These are phyloP conservation scores for Pygoscelis antarcticus DNA, from an alignment of 2,113 vertebrate genomes.

Conservation along the genomic window DNA sequence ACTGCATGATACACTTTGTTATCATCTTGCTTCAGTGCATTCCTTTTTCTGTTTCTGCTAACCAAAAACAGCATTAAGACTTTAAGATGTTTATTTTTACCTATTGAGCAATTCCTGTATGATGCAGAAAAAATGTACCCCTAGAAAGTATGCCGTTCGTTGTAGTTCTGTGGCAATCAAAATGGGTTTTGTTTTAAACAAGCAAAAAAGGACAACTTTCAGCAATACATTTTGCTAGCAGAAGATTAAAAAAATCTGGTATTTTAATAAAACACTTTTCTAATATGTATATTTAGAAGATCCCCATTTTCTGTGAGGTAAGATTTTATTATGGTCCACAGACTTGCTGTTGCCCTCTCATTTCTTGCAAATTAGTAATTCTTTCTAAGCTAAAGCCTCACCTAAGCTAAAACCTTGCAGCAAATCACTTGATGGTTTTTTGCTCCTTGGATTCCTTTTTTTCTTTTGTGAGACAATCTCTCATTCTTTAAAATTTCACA, in stretches of 20 bases:
- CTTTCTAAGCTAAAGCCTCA: not conserved
- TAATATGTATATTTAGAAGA: not conserved
- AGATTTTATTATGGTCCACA: not conserved
- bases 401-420: not conserved
- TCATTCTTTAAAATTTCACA: not conserved
- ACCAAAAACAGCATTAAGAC: conserved; percentile 34
- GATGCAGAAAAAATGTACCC: not conserved
- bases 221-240: conserved; percentile 10
- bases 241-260: not conserved
- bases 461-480: not conserved
- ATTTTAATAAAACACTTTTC: not conserved
- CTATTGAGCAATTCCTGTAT: conserved; percentile 28
- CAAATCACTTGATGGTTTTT: conserved; percentile 1
- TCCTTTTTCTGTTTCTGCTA: conserved; percentile 56
- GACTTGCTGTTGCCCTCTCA: not conserved
- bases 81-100: conserved; percentile 46
- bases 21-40: conserved; percentile 59
- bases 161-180: not conserved
- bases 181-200: not conserved
- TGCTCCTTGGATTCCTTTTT: not conserved
- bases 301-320: not conserved
- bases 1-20: conserved; percentile 51
- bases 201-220: not conserved
- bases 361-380: not conserved
- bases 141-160: conserved; percentile 2